Conservation (phyloP, 1,140 invertebrate species). For the Drosophila eugracilis region DNA sequence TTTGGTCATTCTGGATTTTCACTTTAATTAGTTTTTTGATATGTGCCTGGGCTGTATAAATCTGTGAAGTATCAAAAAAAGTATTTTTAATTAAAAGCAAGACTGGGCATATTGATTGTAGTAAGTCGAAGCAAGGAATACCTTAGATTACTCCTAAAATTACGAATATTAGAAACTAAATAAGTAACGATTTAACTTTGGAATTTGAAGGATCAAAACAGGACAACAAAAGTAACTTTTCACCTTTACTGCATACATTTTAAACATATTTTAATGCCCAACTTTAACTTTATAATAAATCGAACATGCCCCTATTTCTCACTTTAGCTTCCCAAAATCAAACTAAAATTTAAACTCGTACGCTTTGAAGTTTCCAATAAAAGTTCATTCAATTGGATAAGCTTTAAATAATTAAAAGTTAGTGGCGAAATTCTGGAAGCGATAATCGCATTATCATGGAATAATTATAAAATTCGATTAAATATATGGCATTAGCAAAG, state of each 20-base stretch:
- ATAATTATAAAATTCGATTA: conserved; percentile 47
- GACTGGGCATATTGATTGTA: not conserved
- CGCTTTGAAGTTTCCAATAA: not conserved
- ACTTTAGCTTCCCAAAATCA: not conserved
- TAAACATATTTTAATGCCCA: too few relatives aligned
- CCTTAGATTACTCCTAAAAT: not conserved
- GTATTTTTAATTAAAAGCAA: conserved; percentile 40
- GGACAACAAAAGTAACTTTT: too few relatives aligned
- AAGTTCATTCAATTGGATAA: conserved; percentile 12
- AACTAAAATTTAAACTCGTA: not conserved
- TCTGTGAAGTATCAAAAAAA: conserved; percentile 10
- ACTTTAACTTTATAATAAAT: too few relatives aligned
- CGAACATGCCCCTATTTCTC: not conserved
- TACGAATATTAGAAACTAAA: too few relatives aligned
- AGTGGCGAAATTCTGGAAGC: conserved; percentile 15
- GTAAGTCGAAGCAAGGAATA: not conserved
- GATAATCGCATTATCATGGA: conserved; percentile 34
- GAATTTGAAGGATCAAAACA: too few relatives aligned
- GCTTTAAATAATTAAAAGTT: conserved; percentile 32
- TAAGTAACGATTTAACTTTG: too few relatives aligned
- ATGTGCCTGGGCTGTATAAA: conserved; percentile 7
- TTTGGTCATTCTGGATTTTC: conserved; percentile 4
- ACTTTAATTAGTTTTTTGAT: conserved; percentile 26
- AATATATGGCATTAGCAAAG: conserved; percentile 17
- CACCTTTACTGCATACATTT: too few relatives aligned